Evolutionary conservation across 92 coral and sea anemone genomes (phyloP), one percentile per base, ranked within the genome.

Genomic region (Scolanthus callimorphus): DNA sequence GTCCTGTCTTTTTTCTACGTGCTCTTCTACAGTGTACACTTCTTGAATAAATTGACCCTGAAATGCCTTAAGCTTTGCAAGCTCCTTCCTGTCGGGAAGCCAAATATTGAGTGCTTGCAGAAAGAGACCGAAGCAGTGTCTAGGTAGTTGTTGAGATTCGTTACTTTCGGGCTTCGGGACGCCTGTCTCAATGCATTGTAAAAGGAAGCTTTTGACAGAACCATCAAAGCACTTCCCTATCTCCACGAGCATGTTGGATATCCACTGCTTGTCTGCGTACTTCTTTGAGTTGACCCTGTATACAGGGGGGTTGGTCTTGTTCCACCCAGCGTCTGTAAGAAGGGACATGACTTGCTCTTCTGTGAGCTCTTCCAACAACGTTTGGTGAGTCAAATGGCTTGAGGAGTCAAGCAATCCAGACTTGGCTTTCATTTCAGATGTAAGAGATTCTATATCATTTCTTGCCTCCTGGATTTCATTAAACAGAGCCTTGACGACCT

Each of bases 401-500:
- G 11, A 6, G 23, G 4, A 6, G 11, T 19, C 17, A 4, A 46
- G 4, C 4, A 21, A 4, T 6, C 52, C 23, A 46, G 52, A 9
- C 22, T 6, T 10, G 11, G 12, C 4, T 46, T 20, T 20, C 4
- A 46, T 46, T 20, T 46, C 19, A 4, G 11, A 9, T 19, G 52
- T 46, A 4, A 9, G 11, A 10, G 8, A 9, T 9, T 19, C 52
- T 4, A 46, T 46, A 6, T 9, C 52, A 9, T 9, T 46, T 19
- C 52, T 9, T 9, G 22, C 4, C 4, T 46, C 52, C 17, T 19
- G 52, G 22, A 46, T 63, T 25, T 47, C 71, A 25, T 1, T 3
- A 51, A 48, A 64, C 48, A 19, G 13, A 4, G 71, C 71, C 17
- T 49, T 49, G 27, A 27, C 26, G 47, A 22, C 27, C 26, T 20